Evolutionary conservation across 2,113 vertebrate species (phyloP).

Genomic region (Mirza zaza): DNA sequence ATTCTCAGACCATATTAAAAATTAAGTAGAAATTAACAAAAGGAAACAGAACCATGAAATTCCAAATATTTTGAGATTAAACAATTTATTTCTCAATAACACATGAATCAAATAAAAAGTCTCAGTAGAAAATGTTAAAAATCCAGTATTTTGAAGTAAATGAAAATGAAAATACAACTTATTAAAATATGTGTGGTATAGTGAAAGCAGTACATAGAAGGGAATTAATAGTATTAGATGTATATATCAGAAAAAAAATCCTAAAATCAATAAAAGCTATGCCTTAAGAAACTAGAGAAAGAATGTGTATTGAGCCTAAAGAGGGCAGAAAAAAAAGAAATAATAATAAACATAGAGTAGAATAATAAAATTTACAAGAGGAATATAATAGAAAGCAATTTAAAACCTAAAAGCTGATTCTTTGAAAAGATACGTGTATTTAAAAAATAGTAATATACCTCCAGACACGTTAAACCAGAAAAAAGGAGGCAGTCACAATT

Average conservation of each 20-base stretch:
- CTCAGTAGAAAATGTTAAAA: not conserved
- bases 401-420: no score
- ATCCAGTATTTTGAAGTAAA: not conserved
- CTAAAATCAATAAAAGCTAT: not conserved
- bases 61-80: not conserved
- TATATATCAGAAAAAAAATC: not conserved
- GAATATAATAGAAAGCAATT: not conserved
- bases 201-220: not conserved
- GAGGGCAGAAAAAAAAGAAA: not conserved
- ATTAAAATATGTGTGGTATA: not conserved
- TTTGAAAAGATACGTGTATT: not conserved
- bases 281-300: not conserved
- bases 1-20: not conserved
- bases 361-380: not conserved
- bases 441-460: not conserved
- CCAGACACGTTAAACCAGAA: not conserved
- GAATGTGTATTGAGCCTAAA: not conserved
- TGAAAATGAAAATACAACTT: not conserved
- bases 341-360: not conserved
- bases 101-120: not conserved
- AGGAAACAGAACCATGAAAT: not conserved
- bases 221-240: not conserved
- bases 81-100: not conserved
- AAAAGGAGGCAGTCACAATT: not conserved
- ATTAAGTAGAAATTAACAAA: not conserved